These are phyloP conservation scores for Morbakka virulenta DNA, from an alignment of 30 jellyfish, hydroid and myxozoan genomes.

Conservation along the genomic window DNA sequence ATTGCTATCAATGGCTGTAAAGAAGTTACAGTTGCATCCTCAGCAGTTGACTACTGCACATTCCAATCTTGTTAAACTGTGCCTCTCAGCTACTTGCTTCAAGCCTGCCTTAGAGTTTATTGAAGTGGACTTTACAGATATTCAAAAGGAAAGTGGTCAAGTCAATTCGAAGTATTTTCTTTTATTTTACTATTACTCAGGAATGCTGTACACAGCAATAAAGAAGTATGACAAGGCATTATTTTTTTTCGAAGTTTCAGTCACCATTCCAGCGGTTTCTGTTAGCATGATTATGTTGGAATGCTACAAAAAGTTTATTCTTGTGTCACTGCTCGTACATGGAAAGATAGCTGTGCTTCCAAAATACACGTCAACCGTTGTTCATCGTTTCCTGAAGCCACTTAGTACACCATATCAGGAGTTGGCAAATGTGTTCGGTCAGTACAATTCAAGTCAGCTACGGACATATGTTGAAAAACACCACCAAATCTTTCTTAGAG, in stretches of 20 bases:
- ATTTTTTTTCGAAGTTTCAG: constrained; percentile 89
- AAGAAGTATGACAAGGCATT: constrained; percentile 80
- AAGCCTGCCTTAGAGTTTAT: constrained; percentile 86
- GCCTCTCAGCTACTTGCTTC: constrained; percentile 78
- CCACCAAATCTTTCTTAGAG: constrained; percentile 81
- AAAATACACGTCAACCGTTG: constrained; percentile 73
- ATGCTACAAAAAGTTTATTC: constrained; percentile 70
- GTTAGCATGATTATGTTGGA: constrained; percentile 96
- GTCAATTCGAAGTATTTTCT: constrained; percentile 63
- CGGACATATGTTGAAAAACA: constrained; percentile 70
- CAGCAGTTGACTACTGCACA: constrained; percentile 77
- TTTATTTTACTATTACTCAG: constrained; percentile 84
- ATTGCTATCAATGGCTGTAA: constrained; percentile 59
- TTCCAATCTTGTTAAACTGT: constrained; percentile 75
- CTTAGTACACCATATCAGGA: constrained; percentile 78
- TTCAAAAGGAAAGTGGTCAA: constrained; percentile 66
- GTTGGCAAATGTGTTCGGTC: constrained; percentile 64
- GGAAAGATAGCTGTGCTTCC: constrained; percentile 88
- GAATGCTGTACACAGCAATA: constrained; percentile 81
- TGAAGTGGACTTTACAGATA: constrained; percentile 59
- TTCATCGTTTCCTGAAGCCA: constrained; percentile 79
- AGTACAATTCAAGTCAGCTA: constrained; percentile 65
- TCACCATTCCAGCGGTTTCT: constrained; percentile 92
- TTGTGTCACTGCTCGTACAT: constrained; percentile 68
- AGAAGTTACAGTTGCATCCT: constrained; percentile 55